These are phyloP conservation scores for Ctenosaura bakeri DNA, from an alignment of 2,797 vertebrate species.

Conservation along the genomic window DNA sequence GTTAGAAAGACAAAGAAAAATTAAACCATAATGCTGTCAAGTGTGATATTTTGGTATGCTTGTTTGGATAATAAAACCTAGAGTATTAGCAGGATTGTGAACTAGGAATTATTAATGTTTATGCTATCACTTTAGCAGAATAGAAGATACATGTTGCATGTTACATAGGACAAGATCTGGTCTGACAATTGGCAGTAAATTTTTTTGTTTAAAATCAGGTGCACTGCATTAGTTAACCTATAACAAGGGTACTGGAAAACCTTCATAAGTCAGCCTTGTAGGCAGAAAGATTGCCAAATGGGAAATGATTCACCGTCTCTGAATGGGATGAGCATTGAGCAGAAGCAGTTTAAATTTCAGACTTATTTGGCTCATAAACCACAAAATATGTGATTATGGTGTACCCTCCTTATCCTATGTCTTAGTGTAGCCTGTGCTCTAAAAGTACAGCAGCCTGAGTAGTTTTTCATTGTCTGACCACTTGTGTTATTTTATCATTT, in stretches of 20 bases:
- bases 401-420: conserved; percentile 44
- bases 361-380: conserved; percentile 73
- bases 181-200: conserved; percentile 73
- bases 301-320: conserved; percentile 86
- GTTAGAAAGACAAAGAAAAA: conserved; percentile 48
- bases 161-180: conserved; percentile 77
- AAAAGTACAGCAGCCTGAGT: fast-evolving
- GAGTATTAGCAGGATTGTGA: conserved; percentile 69
- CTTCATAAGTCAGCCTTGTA: conserved; percentile 73
- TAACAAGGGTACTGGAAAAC: conserved; percentile 71
- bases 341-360: conserved; percentile 78
- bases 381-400: conserved; percentile 71
- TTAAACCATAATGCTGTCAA: conserved; percentile 43
- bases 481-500: neutral
- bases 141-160: conserved; percentile 65
- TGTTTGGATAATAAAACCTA: conserved; percentile 68
- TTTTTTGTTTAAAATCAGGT: conserved; percentile 74
- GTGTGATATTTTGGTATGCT: conserved; percentile 47
- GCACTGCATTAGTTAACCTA: conserved; percentile 72
- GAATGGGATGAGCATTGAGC: conserved; percentile 80
- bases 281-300: conserved; percentile 80
- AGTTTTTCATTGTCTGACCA: neutral
- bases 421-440: conserved; percentile 51
- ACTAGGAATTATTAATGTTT: conserved; percentile 56
- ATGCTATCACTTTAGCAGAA: conserved; percentile 56